Percentiles rank a stretch among this genome's conserved stretches.
Evolutionary conservation across 2,113 vertebrate genomes (phyloP).

Genomic region (Chauna torquata): DNA sequence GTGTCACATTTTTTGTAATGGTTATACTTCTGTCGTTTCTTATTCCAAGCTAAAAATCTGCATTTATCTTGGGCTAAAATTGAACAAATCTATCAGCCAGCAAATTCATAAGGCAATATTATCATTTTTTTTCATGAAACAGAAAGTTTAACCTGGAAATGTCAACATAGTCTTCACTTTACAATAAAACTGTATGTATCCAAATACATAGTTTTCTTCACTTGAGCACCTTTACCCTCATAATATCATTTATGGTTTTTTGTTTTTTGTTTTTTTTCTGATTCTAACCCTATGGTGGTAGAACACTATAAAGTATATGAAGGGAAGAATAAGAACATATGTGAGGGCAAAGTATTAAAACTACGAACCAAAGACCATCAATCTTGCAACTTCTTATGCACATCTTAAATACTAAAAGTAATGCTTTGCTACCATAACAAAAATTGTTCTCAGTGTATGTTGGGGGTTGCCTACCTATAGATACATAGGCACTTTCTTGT

Average conservation of each 20-base stretch:
- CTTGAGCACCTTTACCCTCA: not conserved
- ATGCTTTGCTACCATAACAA: not conserved
- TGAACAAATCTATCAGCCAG: not conserved
- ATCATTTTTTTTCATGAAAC: not conserved
- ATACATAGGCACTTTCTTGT: not conserved
- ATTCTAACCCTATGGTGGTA: not conserved
- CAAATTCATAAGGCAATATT: not conserved
- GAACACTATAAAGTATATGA: not conserved
- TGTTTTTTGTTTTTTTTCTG: slow-evolving; percentile 18
- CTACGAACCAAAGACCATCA: not conserved
- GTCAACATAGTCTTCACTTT: not conserved
- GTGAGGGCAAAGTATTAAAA: not conserved
- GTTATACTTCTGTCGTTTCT: not conserved
- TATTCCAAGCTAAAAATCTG: not conserved
- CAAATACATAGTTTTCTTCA: not conserved
- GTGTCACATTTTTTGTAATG: not conserved
- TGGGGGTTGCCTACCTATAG: not conserved
- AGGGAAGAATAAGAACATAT: not conserved
- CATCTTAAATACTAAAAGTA: not conserved
- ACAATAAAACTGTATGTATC: not conserved
- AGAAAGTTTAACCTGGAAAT: not conserved
- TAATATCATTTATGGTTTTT: not conserved
- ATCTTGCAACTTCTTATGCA: not conserved
- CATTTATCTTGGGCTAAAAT: not conserved
- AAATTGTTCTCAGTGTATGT: not conserved